These are phyloP conservation scores for Spilarctia lutea DNA, from an alignment of 2,888 invertebrate genomes.

Conservation along the genomic window DNA sequence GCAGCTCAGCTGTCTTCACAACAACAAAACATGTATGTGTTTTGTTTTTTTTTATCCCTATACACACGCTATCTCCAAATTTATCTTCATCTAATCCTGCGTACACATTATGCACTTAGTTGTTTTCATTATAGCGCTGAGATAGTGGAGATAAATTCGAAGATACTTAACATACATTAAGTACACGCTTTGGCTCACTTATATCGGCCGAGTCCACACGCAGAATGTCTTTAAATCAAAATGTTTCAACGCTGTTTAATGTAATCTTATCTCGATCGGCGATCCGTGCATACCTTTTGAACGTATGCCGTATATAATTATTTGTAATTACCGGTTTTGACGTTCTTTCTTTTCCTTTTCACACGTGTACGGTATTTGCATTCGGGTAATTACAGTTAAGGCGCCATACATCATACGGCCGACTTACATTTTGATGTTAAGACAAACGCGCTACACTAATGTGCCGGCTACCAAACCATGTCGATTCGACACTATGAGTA, in stretches of 20 bases:
- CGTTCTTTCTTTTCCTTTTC: conserved; percentile 83
- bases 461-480: conserved; percentile 74
- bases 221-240: conserved; percentile 85
- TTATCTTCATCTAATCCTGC: conserved; percentile 55
- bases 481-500: conserved; percentile 77
- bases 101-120: conserved; percentile 25
- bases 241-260: conserved; percentile 85
- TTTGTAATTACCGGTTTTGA: conserved; percentile 83
- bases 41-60: conserved; percentile 79
- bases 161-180: conserved; percentile 80
- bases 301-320: conserved; percentile 84
- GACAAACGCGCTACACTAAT: conserved; percentile 75
- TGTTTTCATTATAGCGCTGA: conserved; percentile 37
- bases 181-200: conserved; percentile 80
- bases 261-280: conserved; percentile 82
- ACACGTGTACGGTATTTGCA: conserved; percentile 85
- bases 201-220: conserved; percentile 71
- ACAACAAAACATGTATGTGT: conserved; percentile 97
- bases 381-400: conserved; percentile 82
- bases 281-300: conserved; percentile 81
- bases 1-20: conserved; percentile 96
- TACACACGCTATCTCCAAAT: conserved; percentile 68
- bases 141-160: conserved; percentile 73
- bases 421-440: conserved; percentile 82
- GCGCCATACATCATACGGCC: conserved; percentile 79